Evolutionary conservation across 2,888 invertebrate species (phyloP).

Genomic region (Caenorhabditis japonica): DNA sequence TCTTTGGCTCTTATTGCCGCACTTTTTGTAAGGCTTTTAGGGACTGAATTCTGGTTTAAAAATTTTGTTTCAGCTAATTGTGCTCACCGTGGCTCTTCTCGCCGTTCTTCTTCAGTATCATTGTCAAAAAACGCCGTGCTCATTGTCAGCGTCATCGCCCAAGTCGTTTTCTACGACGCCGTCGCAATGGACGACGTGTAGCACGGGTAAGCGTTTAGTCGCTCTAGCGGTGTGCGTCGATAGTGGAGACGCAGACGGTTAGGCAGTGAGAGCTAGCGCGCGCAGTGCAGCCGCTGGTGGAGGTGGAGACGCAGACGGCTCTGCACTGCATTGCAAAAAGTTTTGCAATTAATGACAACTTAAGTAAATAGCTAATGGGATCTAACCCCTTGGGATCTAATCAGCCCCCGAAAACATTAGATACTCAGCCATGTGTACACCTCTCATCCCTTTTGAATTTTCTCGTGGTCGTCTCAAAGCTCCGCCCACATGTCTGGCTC

Average conservation of each 20-base stretch:
- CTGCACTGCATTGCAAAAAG: too few relatives aligned
- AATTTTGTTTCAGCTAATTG: slow-evolving; percentile 51
- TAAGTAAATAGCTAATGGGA: too few relatives aligned
- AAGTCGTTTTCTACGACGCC: slow-evolving; percentile 47
- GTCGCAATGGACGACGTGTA: slow-evolving; percentile 62
- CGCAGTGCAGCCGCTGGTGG: too few relatives aligned
- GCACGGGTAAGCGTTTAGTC: slow-evolving; percentile 45
- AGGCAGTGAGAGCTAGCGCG: too few relatives aligned
- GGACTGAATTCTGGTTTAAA: neutral
- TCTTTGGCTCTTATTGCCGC: slow-evolving; percentile 55
- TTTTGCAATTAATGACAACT: too few relatives aligned
- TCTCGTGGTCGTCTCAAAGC: slow-evolving; percentile 6
- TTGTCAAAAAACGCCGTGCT: slow-evolving; percentile 36
- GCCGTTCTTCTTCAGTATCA: slow-evolving; percentile 60
- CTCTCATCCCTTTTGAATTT: too few relatives aligned
- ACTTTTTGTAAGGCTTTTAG: slow-evolving; percentile 49
- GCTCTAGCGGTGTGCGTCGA: too few relatives aligned
- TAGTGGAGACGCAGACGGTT: too few relatives aligned
- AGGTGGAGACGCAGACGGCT: too few relatives aligned
- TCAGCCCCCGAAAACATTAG: too few relatives aligned
- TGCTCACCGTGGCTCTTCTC: slow-evolving; percentile 53
- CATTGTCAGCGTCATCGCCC: slow-evolving; percentile 14
- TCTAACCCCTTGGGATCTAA: too few relatives aligned
- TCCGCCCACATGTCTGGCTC: slow-evolving; percentile 6
- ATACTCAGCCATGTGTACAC: too few relatives aligned